A percentile compares a stretch with the other conserved stretches of the same genome.
phyloP scores from a whole-genome alignment of 2,113 vertebrate genomes.

The Laticauda colubrina region DNA sequence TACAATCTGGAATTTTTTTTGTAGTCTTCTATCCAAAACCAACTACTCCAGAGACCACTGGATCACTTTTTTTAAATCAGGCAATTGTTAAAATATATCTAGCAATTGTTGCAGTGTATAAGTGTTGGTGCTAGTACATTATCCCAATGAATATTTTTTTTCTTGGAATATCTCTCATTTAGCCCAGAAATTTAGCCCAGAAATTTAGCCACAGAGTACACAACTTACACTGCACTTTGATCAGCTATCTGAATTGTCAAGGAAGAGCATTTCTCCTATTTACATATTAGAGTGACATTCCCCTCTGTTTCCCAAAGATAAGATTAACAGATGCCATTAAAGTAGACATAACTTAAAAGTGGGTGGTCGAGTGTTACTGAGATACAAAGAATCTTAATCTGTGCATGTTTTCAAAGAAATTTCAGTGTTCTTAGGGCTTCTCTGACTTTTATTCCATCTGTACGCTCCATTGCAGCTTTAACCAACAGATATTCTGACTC shows the following conservation, averaged over 20 bases:
- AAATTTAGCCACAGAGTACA: neutral
- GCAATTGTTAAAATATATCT: neutral
- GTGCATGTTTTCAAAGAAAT: too few relatives aligned
- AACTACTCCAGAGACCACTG: neutral
- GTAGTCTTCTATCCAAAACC: neutral
- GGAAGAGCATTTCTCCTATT: neutral
- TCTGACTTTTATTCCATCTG: too few relatives aligned
- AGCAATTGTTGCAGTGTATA: neutral
- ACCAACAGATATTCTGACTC: neutral
- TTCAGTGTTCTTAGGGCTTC: too few relatives aligned
- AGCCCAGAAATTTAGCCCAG: neutral
- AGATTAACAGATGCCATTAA: neutral
- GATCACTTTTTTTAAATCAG: neutral
- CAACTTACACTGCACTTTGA: neutral
- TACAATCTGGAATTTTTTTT: neutral
- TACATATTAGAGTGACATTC: neutral
- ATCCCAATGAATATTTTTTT: neutral
- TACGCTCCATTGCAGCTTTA: neutral
- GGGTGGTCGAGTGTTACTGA: neutral
- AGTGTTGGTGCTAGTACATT: neutral
- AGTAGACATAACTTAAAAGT: neutral
- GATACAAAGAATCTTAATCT: neutral
- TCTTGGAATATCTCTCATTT: neutral
- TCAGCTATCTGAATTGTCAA: neutral
- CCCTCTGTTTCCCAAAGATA: neutral